Evolutionary conservation across 1,140 invertebrate species (phyloP).

Genomic region (Onthophagus taurus): DNA sequence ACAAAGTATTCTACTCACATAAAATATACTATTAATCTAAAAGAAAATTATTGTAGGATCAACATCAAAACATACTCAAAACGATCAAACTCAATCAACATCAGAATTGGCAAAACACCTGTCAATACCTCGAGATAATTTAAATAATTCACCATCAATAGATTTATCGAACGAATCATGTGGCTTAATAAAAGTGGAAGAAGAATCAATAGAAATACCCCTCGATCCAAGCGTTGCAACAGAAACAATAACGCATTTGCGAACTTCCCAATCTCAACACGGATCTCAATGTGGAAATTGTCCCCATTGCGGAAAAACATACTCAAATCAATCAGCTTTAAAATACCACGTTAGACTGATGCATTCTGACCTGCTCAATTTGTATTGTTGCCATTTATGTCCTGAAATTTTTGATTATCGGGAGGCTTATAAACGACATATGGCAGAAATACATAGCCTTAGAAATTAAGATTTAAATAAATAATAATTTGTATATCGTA

Average conservation of each 20-base stretch:
- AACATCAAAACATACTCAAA: no score
- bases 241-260: constrained; percentile 8
- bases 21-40: no score
- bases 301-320: constrained; percentile 50
- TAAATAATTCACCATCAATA: no score
- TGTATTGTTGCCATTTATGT: constrained; percentile 55
- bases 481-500: no score
- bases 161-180: no score
- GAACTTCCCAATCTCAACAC: constrained; percentile 39
- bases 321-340: constrained; percentile 52
- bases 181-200: constrained; percentile 12
- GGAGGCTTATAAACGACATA: constrained; percentile 54
- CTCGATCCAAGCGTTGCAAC: constrained; percentile 29
- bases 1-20: no score
- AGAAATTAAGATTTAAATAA: constrained; percentile 42
- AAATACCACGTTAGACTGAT: constrained; percentile 60
- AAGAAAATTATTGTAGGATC: no score
- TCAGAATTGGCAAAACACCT: constrained; percentile 11
- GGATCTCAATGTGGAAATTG: constrained; percentile 52
- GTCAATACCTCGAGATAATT: not conserved
- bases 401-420: constrained; percentile 53
- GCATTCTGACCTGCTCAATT: constrained; percentile 54
- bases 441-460: constrained; percentile 52
- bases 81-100: not conserved
- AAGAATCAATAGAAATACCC: not conserved